Evolutionary conservation across 2,797 vertebrate species (phyloP), one percentile per base, ranked within the genome.

Genomic region (Tragelaphus eurycerus): DNA sequence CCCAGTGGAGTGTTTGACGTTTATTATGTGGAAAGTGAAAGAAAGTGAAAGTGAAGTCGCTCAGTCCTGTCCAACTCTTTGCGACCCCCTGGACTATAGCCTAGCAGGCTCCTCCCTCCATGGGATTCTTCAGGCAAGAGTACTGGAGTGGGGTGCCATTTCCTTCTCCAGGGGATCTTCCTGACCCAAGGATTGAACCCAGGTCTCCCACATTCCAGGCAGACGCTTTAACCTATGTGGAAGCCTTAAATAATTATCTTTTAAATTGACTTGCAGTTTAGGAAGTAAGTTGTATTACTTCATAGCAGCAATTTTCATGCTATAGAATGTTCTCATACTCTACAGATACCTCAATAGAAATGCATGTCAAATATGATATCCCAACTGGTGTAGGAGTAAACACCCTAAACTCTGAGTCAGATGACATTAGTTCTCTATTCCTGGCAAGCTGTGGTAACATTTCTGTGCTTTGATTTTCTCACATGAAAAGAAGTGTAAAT

Each of bases 401-500:
- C 79, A 79, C 4, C 25, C 50, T 83, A 48, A 92, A 43, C 2
- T 54, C 31, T 59, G 55, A 55, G 50, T 87, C n/a, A 87, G 13
- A 60, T 54, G 48, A 76, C 8, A 27, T 67, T 78, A 67, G 21
- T 93, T 86, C 38, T 82, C 29, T 92, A 31, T 54, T 87, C 31
- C 25, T 74, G 50, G 27, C 14, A 55, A 29, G 8, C 25, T 97
- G 13, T 54, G 21, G 17, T 62, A 88, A 67, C 67, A 59, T 74
- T 7, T 76, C 31, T 84, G 5, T 71, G 78, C 9, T 95, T 79
- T 8, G 62, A 74, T 90, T 59, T 96, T 52, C 54, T 84, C 81
- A 74, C 71, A 89, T 89, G 86, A 59, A 94, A 96, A 46, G 21
- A 90, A 64, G 17, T 76, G 15, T 64, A 64, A 82, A 92, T 90